Base-by-base conservation (phyloP, 2,113 vertebrate genomes). In the Theristicus caerulescens region DNA sequence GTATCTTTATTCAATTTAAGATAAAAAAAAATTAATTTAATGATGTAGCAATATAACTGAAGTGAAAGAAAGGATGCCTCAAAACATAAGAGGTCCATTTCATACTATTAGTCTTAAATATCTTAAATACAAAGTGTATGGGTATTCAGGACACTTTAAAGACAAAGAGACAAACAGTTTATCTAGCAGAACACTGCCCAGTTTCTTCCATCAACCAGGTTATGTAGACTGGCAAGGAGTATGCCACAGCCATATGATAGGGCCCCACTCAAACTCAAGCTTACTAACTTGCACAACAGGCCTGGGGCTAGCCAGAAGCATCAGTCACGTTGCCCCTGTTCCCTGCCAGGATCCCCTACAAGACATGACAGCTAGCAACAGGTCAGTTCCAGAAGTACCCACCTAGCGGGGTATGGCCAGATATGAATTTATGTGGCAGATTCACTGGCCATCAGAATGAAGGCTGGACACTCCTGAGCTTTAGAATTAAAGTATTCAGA, bases 181-280 rank as follows among this genome's bases (percentile, higher is more conserved):
- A 61, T 47, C 16, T 36, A 87, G 73, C 20, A 27, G 46, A 73
- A 80, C 40, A 38, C 54, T 16, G 27, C 4, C 80, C 40, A 69
- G 29, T 4, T 77, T 73, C 62, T 55, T 34, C 19, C 44, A 88
- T 0, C 46, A 82, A 4, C 3, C 44, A 49, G 17, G n/a, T 69
- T 64, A 34, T 1, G 11, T 5, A 64, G 47, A 57, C 13, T 3
- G 7, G n/a, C 65, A 87, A 74, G 64, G 27, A 72, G 18, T 9
- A 36, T 40, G 61, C 11, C 40, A 52, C 22, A 38, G 71, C 13
- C 19, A 10, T 3, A 19, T 0, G 3, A 49, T 1, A 3, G 26
- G 20, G 8, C 9, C 31, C 40, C 51, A 52, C 21, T 21, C 19
- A 74, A 65, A 27, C 15, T 34, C 46, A 29, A 61, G 55, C 31